Evolutionary conservation across 2,113 vertebrate genomes (phyloP), one percentile per base, ranked within the genome.

Genomic region (Gorsachius goisagi): DNA sequence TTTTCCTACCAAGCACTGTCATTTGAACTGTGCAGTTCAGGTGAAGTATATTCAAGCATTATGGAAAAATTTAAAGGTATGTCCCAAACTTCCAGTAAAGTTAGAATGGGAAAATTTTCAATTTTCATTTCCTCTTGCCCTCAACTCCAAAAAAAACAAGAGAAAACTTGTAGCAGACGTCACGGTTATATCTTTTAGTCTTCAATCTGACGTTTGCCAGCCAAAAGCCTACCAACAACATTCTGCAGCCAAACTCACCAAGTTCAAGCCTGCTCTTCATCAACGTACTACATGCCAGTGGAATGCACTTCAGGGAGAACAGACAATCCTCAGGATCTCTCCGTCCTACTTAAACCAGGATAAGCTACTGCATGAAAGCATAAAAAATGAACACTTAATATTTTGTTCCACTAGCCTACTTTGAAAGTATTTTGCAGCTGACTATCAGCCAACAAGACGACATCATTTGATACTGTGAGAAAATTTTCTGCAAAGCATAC

Each of bases 231-330:
- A 79, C 64, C 37, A 87, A 74, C 56, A 93, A 74, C 86, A 91
- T 78, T 84, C 80, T 92, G 56, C 76, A 90, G 76, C 41, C 56
- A 41, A 95, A 85, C 44, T 81, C 72, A 81, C 93, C 76, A 93
- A 87, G 86, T 92, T 95, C 55, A 89, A 97, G 89, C 91, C 83
- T 92, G 93, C 89, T 90, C 60, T 81, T 52, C 84, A 75, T 87
- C 76, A 86, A 59, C 0, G 15, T 47, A 78, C 56, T 68, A 81
- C 95, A 72, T 49, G 91, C 32, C 87, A 85, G 73, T 49, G 73
- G 89, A 95, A 94, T 28, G 73, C 49, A 78, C 80, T 89, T 92
- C 91, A 94, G 56, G 76, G 66, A 72, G 52, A 93, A 60, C 23
- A 85, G 86, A 86, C 72, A 68, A 75, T 75, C 77, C 69, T 84